Base-by-base conservation (phyloP, 2,113 vertebrate genomes). In the Oophaga pumilio region DNA sequence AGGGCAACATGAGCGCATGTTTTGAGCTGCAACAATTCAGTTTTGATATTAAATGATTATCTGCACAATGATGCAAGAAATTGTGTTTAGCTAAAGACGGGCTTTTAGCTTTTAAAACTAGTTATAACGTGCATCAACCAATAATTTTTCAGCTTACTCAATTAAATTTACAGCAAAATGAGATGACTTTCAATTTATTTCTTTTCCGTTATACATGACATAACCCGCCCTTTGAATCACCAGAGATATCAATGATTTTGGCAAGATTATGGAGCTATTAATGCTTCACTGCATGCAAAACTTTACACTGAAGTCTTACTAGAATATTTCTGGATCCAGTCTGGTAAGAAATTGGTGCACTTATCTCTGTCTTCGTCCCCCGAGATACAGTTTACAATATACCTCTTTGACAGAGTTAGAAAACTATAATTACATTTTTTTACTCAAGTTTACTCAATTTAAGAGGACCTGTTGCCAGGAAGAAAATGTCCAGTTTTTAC, bases 51-150 rank as follows among this genome's bases (percentile, higher is more conserved):
- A 83, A 83, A 53, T 15, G 59, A 50, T 83, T 83, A 83, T 69
- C 43, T 83, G 81, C 81, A 83, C 81, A 83, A 69, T 68, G 81
- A 68, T 66, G 81, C 81, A 83, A 80, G 56, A 80, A 83, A 83
- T 68, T 52, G n/a, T 50, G 56, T 69, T 83, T 83, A 53, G 81
- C 22, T 83, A 26, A 83, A 83, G 62, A 83, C 14, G 13, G 53
- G 24, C 77, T 68, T 83, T 83, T 69, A 50, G n/a, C 62, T 56
- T 83, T 64, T 82, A 50, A 68, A 66, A 82, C 17, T 50, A 82
- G 62, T 26, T 83, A 69, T 60, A 83, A 68, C 3, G 8, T 2
- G 49, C n/a, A 83, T 53, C 49, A 69, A 11, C 64, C 50, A 24
- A 53, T 50, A 68, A 18, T 83, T 82, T 82, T 62, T 53, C 6